phyloP scores from a whole-genome alignment of 2,888 invertebrate species.

The Urechis unicinctus region DNA sequence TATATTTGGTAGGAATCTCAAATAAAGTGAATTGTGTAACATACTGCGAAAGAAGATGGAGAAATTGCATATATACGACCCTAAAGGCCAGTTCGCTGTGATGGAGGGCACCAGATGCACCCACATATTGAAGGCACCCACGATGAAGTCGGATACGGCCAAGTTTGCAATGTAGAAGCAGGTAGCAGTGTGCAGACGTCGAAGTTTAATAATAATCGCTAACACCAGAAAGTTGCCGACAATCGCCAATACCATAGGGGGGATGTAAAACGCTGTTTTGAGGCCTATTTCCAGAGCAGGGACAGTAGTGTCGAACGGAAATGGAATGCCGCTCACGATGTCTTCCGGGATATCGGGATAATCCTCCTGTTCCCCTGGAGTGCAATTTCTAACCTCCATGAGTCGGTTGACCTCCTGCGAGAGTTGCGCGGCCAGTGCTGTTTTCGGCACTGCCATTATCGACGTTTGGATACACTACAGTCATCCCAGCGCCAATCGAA shows the following conservation, averaged over 20 bases:
- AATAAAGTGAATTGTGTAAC: too few relatives aligned
- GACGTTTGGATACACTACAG: too few relatives aligned
- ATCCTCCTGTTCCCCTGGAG: too few relatives aligned
- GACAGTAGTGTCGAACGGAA: too few relatives aligned
- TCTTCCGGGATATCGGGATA: too few relatives aligned
- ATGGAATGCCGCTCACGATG: too few relatives aligned
- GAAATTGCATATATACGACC: constrained; percentile 26
- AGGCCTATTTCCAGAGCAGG: constrained; percentile 12
- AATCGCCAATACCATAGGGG: constrained; percentile 31
- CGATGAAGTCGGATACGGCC: constrained; percentile 37
- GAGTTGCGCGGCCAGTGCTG: too few relatives aligned
- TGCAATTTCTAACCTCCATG: too few relatives aligned
- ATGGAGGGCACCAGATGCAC: constrained; percentile 36
- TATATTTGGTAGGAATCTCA: too few relatives aligned
- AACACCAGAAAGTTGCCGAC: constrained; percentile 35
- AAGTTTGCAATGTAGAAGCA: constrained; percentile 36
- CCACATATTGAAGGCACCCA: constrained; percentile 41
- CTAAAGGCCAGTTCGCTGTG: constrained; percentile 32
- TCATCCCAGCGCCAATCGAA: too few relatives aligned
- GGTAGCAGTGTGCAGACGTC: constrained; percentile 31
- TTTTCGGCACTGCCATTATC: too few relatives aligned
- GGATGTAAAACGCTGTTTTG: constrained; percentile 26
- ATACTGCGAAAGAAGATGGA: constrained; percentile 35
- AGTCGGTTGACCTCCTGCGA: too few relatives aligned
- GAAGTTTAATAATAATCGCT: constrained; percentile 27